These are phyloP conservation scores for Psilopsiagon aymara DNA, from an alignment of 2,113 vertebrate genomes.

Conservation along the genomic window DNA sequence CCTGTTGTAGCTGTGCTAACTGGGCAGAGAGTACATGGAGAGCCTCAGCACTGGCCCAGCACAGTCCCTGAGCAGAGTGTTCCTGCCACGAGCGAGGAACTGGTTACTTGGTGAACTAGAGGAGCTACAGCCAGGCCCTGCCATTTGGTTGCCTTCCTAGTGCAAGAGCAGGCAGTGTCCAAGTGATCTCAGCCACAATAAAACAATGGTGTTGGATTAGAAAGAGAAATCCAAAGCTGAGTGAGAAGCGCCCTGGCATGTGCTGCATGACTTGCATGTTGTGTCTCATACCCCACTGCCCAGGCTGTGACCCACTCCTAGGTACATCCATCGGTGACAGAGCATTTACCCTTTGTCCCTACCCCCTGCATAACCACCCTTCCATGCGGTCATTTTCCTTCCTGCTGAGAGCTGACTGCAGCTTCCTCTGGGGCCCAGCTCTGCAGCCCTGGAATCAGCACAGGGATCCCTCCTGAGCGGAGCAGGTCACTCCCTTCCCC, in stretches of 20 bases:
- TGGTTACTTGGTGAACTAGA: background rate
- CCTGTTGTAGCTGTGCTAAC: background rate
- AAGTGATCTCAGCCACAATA: background rate
- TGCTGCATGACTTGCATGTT: background rate
- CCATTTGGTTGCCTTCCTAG: background rate
- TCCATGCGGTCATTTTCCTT: slow-evolving; percentile 76
- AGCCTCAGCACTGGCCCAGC: background rate
- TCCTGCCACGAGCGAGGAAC: background rate
- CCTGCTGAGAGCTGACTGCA: slow-evolving; percentile 58
- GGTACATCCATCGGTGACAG: background rate
- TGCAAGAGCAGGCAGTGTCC: background rate
- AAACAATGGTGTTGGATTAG: background rate
- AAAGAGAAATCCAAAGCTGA: background rate
- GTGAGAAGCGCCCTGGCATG: background rate
- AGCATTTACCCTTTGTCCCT: background rate
- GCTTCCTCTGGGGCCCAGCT: slow-evolving; percentile 62
- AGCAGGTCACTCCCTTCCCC: slow-evolving; percentile 64
- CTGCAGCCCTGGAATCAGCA: background rate
- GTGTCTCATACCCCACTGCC: background rate
- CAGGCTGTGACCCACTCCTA: background rate
- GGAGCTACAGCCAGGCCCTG: background rate
- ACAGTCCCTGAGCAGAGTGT: background rate
- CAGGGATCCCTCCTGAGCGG: background rate
- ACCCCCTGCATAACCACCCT: slow-evolving; percentile 40
- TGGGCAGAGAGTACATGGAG: background rate